Percentiles rank a stretch among this genome's conserved stretches.
These are phyloP conservation scores for Chelon labrosus DNA, from an alignment of 2,797 vertebrate genomes.

Conservation along the genomic window DNA sequence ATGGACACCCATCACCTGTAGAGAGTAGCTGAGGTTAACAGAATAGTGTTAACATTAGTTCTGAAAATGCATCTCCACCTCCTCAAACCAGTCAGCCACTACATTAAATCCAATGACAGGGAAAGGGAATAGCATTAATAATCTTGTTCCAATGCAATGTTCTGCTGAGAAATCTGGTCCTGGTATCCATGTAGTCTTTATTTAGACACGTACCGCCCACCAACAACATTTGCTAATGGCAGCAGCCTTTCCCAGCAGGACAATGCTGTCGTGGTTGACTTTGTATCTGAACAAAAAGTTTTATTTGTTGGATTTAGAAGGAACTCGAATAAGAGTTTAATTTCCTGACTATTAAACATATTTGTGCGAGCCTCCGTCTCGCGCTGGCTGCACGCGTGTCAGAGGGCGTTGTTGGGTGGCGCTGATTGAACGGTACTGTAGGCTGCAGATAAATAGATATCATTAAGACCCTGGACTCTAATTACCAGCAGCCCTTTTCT, in stretches of 20 bases:
- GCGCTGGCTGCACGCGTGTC: constrained; percentile 20
- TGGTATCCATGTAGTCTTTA: too few species aligned
- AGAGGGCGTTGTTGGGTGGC: constrained; percentile 61
- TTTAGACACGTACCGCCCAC: too few species aligned
- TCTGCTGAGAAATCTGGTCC: too few species aligned
- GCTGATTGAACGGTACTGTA: constrained; percentile 73
- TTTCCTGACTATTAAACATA: constrained; percentile 37
- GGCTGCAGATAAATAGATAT: constrained; percentile 83
- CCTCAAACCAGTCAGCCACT: constrained; percentile 14
- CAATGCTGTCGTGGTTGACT: too few species aligned
- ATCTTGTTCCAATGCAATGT: too few species aligned
- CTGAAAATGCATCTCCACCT: neutral
- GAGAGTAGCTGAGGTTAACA: neutral
- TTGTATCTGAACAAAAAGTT: neutral
- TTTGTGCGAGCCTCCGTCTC: constrained; percentile 16
- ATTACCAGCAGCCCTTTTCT: constrained; percentile 78
- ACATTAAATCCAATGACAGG: neutral
- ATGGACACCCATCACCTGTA: neutral
- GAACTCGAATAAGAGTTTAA: constrained; percentile 44
- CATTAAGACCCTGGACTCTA: constrained; percentile 82
- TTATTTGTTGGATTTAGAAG: constrained; percentile 19
- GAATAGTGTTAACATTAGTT: neutral
- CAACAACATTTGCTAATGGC: too few species aligned
- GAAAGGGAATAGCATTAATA: too few species aligned
- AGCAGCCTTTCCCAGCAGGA: too few species aligned